Percentiles rank a stretch among this genome's conserved stretches.
These are phyloP conservation scores for Phalangium opilio DNA, from an alignment of 2,888 invertebrate genomes.

Conservation along the genomic window DNA sequence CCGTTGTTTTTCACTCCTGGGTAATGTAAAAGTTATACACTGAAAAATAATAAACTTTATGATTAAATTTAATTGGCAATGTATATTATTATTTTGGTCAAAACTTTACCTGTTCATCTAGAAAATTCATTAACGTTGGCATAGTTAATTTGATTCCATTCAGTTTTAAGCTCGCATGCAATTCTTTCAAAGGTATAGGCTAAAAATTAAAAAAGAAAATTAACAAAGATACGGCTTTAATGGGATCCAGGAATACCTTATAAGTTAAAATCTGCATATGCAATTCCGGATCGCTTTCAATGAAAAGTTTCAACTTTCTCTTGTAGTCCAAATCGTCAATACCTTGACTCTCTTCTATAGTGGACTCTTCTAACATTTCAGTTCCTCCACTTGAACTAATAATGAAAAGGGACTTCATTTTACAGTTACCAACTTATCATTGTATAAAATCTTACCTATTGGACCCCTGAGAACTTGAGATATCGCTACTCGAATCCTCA, in stretches of 20 bases:
- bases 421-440: too few species aligned
- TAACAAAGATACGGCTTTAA: too few species aligned
- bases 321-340: too few species aligned
- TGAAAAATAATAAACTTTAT: conserved; percentile 20
- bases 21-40: conserved; percentile 24
- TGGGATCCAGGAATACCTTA: conserved; percentile 31
- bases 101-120: conserved; percentile 37
- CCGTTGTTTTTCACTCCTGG: conserved; percentile 10
- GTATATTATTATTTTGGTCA: too few species aligned
- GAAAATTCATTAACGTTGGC: conserved; percentile 34
- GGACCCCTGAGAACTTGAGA: too few species aligned
- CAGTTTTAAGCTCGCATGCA: conserved; percentile 32
- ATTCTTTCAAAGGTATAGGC: conserved; percentile 35
- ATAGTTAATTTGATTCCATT: conserved; percentile 35
- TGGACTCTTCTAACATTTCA: too few species aligned
- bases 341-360: too few species aligned
- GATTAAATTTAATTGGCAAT: too few species aligned
- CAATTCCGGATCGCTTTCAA: conserved; percentile 30
- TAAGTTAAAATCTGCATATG: conserved; percentile 36
- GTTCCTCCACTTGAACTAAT: too few species aligned
- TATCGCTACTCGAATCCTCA: too few species aligned
- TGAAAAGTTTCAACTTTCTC: conserved; percentile 24
- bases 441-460: too few species aligned
- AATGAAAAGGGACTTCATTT: too few species aligned
- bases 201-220: conserved; percentile 11